A percentile compares a stretch with the other conserved stretches of the same genome.
phyloP scores from a whole-genome alignment of 2,888 invertebrate genomes.

The Eumacrocentrus americanus region DNA sequence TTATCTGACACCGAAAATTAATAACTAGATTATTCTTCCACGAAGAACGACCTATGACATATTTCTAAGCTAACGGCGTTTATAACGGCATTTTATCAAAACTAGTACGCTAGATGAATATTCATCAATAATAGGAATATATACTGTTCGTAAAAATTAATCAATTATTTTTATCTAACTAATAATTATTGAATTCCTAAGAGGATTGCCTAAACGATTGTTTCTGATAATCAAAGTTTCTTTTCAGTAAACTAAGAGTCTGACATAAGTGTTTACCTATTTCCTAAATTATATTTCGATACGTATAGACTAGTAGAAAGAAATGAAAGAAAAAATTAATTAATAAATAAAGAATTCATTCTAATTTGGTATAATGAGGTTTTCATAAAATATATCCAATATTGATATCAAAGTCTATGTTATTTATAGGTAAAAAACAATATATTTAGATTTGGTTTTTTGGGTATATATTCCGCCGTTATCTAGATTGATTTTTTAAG shows the following conservation, averaged over 20 bases:
- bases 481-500: conserved; percentile 44
- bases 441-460: conserved; percentile 25
- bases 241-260: conserved; percentile 24
- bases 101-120: conserved; percentile 38
- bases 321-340: conserved; percentile 41
- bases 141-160: conserved; percentile 41
- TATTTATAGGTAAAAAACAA: conserved; percentile 55
- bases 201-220: conserved; percentile 19
- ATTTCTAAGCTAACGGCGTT: conserved; percentile 36
- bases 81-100: conserved; percentile 35
- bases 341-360: conserved; percentile 19
- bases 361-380: conserved; percentile 53
- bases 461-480: conserved; percentile 40
- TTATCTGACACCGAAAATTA: too few species aligned
- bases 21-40: conserved; percentile 19
- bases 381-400: conserved; percentile 58
- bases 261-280: conserved; percentile 33
- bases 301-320: conserved; percentile 56
- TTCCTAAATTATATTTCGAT: conserved; percentile 38
- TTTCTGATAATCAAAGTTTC: conserved; percentile 9
- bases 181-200: conserved; percentile 30
- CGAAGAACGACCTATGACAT: conserved; percentile 31
- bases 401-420: conserved; percentile 57
- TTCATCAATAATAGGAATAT: conserved; percentile 33
- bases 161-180: conserved; percentile 49